Base-by-base conservation (phyloP, 1,140 invertebrate species). In the Tenebrio molitor region DNA sequence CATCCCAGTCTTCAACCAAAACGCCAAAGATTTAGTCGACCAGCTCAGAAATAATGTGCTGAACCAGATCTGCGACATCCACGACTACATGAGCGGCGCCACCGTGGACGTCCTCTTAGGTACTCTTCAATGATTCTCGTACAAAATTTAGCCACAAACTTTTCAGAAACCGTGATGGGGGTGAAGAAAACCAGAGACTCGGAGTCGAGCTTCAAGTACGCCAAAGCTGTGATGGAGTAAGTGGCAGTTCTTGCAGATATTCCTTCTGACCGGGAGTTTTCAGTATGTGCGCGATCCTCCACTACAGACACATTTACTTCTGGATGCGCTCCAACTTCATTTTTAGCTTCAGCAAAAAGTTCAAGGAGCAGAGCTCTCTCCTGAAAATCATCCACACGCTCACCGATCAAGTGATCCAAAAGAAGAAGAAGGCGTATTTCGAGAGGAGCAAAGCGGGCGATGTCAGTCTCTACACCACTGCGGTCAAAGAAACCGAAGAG, bases 1-100 rank as follows among this genome's bases (percentile, higher is more conserved):
- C 78, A 84, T 97, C 1, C 88, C 90, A 0, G 86, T 95, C 0
- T 97, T 98, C 82, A 96, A 96, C 65, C 87, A 93, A 44, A 95
- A 98, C 79, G 90, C 92, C 15, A 82, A 84, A 19, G 87, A 89
- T 39, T 85, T 97, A 0, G 88, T 94, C 0, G 78, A 89, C 0
- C 90, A 90, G 74, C 84, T 98, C 75, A 83, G 84, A 21, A 81
- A 84, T 19, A 87, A 91, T 81, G 79, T 15, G 1, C n/a, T 88
- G 1, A 89, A 87, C 12, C 89, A 91, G 64, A 87, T 88, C 7
- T 92, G 95, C 69, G 92, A 97, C 80, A 89, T 94, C 2, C 95
- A 96, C 74, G 91, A 95, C 75, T 91, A 92, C 74, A 89, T 97
- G 82, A 93, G 93, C 10, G 87, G 89, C 6, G 91, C 92, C 58